Conservation (phyloP, 2,888 invertebrate genomes). For the Chymomyza caudatula region DNA sequence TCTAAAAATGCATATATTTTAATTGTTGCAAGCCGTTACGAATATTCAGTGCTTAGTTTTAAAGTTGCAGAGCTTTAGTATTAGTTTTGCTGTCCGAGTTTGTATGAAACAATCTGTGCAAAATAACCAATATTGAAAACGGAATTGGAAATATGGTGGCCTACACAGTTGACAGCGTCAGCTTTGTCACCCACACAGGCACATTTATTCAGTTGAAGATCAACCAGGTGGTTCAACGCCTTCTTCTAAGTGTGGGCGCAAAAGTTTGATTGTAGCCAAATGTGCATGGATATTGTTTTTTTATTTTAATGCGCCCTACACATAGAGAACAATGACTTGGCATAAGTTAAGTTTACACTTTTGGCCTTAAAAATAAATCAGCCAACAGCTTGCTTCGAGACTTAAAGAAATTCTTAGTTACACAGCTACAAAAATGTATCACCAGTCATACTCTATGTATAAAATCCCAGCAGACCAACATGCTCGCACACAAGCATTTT, state of each 20-base stretch:
- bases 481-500: too few relatives aligned
- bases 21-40: too few relatives aligned
- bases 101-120: conserved; percentile 4
- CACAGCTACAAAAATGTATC: not conserved
- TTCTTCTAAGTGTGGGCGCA: conserved; percentile 64
- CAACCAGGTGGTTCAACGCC: conserved; percentile 57
- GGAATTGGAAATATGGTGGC: conserved; percentile 29
- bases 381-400: not conserved
- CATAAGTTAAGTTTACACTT: not conserved
- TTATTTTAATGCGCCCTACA: conserved; percentile 28
- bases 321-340: not conserved
- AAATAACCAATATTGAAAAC: not conserved
- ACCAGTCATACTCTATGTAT: not conserved
- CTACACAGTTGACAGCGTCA: conserved; percentile 32
- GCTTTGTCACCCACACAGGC: conserved; percentile 33
- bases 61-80: too few relatives aligned
- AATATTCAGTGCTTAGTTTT: too few relatives aligned
- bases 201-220: conserved; percentile 10
- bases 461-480: too few relatives aligned
- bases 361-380: not conserved
- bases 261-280: conserved; percentile 61
- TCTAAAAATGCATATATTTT: too few relatives aligned
- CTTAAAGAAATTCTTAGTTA: not conserved
- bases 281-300: conserved; percentile 55
- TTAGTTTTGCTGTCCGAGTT: conserved; percentile 60